A percentile compares a stretch with the other conserved stretches of the same genome.
These are phyloP conservation scores for Arrhamphus sclerolepis DNA, from an alignment of 2,797 vertebrate species.

Conservation along the genomic window DNA sequence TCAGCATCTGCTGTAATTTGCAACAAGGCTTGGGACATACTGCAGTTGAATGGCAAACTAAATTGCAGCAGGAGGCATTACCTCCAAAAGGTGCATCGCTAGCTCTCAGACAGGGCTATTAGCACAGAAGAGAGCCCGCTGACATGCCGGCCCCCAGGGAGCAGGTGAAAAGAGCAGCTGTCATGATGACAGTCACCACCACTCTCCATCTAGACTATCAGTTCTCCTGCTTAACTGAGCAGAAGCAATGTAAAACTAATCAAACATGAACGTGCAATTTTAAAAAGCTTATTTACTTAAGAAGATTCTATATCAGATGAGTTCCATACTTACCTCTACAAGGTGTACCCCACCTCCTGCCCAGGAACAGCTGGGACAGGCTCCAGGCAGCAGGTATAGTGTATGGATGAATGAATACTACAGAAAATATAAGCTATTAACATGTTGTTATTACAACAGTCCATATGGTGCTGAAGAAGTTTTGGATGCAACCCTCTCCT, in stretches of 20 bases:
- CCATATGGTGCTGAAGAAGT: too few relatives aligned
- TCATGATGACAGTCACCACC: constrained; percentile 65
- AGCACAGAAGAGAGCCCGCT: constrained; percentile 72
- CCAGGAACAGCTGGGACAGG: too few relatives aligned
- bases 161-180: constrained; percentile 43
- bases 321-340: too few relatives aligned
- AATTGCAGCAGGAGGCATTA: constrained; percentile 72
- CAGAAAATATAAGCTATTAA: too few relatives aligned
- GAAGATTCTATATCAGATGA: too few relatives aligned
- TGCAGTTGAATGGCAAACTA: constrained; percentile 70
- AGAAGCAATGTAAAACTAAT: constrained; percentile 2
- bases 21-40: constrained; percentile 63
- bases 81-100: constrained; percentile 68
- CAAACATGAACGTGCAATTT: background rate
- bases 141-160: constrained; percentile 64
- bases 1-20: constrained; percentile 75
- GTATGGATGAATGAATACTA: too few relatives aligned
- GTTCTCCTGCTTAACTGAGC: constrained; percentile 52
- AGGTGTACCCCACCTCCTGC: too few relatives aligned
- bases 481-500: too few relatives aligned
- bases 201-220: constrained; percentile 37
- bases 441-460: too few relatives aligned
- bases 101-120: constrained; percentile 75
- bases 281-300: too few relatives aligned
- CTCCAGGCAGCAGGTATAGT: too few relatives aligned